These are phyloP conservation scores for Corynorhinus townsendii DNA, from an alignment of 2,113 vertebrate genomes.

Conservation along the genomic window DNA sequence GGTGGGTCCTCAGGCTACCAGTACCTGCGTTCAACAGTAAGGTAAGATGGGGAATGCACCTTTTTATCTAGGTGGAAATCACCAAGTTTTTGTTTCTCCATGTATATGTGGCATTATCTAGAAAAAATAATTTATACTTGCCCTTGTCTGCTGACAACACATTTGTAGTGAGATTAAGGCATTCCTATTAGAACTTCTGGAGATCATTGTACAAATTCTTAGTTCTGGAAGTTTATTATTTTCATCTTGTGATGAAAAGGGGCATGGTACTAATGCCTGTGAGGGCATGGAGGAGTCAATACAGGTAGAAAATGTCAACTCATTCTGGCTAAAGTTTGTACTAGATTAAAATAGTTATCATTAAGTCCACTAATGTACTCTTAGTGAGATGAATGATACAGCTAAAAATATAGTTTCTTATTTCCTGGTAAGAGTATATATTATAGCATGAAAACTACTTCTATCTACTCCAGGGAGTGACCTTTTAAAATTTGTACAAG, in stretches of 20 bases:
- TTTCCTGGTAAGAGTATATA: not conserved
- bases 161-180: not conserved
- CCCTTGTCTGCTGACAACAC: not conserved
- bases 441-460: not conserved
- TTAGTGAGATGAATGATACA: not conserved
- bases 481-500: not conserved
- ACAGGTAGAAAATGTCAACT: not conserved
- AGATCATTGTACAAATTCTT: not conserved
- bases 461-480: not conserved
- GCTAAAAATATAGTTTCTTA: not conserved
- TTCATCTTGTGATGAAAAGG: not conserved
- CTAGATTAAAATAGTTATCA: not conserved
- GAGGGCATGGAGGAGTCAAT: not conserved
- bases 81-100: not conserved
- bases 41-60: constrained; percentile 75
- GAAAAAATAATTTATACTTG: not conserved
- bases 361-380: not conserved
- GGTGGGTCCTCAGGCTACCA: constrained; percentile 96
- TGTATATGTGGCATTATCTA: accelerated
- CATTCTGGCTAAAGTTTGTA: not conserved
- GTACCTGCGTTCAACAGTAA: constrained; percentile 95
- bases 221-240: not conserved
- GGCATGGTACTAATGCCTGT: accelerated
- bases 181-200: not conserved
- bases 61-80: not conserved